Percentiles rank a stretch among this genome's conserved stretches.
Conservation (phyloP, 35 echinoderm and acorn worm species). For the Acanthaster planci region DNA sequence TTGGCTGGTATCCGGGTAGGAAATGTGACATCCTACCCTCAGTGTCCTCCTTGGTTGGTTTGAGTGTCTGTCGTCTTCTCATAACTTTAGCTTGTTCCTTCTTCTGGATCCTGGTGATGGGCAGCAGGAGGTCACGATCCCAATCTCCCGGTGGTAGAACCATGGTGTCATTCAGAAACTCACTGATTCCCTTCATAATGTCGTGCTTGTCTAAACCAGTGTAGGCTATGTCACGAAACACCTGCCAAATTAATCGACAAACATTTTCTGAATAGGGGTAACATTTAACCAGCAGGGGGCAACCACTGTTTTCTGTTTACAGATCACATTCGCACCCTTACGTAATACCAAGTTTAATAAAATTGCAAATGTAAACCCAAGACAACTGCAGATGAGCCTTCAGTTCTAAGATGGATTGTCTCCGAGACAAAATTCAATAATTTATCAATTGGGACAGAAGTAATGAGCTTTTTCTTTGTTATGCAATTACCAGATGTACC, state of each 20-base stretch:
- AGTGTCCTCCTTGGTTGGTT: conserved; percentile 67
- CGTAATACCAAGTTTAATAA: too few species aligned
- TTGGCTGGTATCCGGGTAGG: too few species aligned
- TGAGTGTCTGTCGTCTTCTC: conserved; percentile 71
- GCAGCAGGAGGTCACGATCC: conserved; percentile 82
- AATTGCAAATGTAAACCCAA: too few species aligned
- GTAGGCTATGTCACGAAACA: conserved; percentile 88
- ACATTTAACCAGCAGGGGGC: background rate
- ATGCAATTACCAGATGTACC: too few species aligned
- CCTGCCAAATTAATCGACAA: conserved; percentile 34
- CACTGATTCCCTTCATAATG: conserved; percentile 90
- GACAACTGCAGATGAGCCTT: too few species aligned
- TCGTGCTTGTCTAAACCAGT: conserved; percentile 69
- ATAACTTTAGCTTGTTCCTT: conserved; percentile 86
- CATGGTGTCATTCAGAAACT: conserved; percentile 93
- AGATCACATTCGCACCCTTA: too few species aligned
- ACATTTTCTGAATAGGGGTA: background rate
- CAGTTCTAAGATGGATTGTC: too few species aligned
- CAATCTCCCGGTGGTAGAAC: conserved; percentile 95
- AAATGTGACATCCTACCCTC: conserved; percentile 54
- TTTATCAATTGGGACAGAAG: too few species aligned
- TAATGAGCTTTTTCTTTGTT: too few species aligned
- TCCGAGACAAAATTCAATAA: too few species aligned
- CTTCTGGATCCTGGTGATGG: conserved; percentile 71
- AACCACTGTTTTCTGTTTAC: background rate